Evolutionary conservation across 2,113 vertebrate species (phyloP).

Genomic region (Cygnus buccinator): DNA sequence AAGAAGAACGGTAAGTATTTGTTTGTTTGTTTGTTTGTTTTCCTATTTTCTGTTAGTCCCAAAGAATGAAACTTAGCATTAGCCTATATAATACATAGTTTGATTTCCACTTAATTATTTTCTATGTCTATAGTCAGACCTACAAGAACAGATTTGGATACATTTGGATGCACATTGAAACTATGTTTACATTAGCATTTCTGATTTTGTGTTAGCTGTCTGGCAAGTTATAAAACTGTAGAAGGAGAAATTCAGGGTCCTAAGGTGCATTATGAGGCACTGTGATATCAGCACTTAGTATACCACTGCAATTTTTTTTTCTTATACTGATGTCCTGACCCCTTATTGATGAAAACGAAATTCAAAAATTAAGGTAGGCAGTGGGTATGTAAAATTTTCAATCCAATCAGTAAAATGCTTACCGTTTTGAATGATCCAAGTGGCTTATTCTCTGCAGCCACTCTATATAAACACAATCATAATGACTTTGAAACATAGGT

Average conservation of each 20-base stretch:
- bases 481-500: neutral
- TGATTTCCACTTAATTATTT: neutral
- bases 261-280: neutral
- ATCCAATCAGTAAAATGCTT: neutral
- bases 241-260: neutral
- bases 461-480: neutral
- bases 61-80: neutral
- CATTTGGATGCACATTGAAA: neutral
- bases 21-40: neutral
- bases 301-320: neutral
- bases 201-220: neutral
- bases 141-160: neutral
- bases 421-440: neutral
- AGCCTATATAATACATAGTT: neutral
- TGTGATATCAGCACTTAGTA: neutral
- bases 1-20: constrained; percentile 85
- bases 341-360: neutral
- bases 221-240: neutral
- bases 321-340: neutral
- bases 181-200: neutral
- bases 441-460: neutral
- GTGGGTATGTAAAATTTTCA: neutral
- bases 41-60: neutral
- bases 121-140: neutral
- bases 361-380: neutral